Evolutionary conservation across 2,888 invertebrate genomes (phyloP).

Genomic region (Machimus atricapillus): DNA sequence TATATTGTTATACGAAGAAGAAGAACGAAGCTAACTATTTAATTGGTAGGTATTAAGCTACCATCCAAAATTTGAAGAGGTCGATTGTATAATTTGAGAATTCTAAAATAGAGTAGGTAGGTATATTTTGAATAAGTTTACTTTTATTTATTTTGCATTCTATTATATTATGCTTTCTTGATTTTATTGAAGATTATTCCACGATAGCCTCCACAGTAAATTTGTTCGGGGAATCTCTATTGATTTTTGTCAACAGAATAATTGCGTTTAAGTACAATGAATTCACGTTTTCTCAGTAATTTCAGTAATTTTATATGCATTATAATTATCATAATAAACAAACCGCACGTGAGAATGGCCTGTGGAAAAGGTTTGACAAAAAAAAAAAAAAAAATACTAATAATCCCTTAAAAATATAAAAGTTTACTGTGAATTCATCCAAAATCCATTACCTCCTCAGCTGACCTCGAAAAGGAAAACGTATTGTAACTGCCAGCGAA

Average conservation of each 20-base stretch:
- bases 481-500: background rate
- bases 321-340: background rate
- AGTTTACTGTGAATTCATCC: background rate
- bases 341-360: background rate
- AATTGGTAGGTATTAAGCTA: too few relatives aligned
- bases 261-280: background rate
- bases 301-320: background rate
- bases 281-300: background rate
- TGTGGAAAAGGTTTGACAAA: background rate
- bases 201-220: too few relatives aligned
- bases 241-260: background rate
- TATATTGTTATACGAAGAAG: too few relatives aligned
- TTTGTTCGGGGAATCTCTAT: too few relatives aligned
- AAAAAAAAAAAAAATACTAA: background rate
- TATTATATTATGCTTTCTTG: too few relatives aligned
- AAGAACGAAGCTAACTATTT: too few relatives aligned
- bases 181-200: too few relatives aligned
- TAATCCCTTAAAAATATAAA: background rate
- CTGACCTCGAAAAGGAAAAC: background rate
- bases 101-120: too few relatives aligned
- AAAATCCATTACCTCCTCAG: background rate
- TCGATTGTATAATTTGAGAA: too few relatives aligned
- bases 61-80: too few relatives aligned
- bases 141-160: too few relatives aligned
- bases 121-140: too few relatives aligned